Conservation (phyloP, 1,140 invertebrate genomes). For the Drosophila nigromelanica region DNA sequence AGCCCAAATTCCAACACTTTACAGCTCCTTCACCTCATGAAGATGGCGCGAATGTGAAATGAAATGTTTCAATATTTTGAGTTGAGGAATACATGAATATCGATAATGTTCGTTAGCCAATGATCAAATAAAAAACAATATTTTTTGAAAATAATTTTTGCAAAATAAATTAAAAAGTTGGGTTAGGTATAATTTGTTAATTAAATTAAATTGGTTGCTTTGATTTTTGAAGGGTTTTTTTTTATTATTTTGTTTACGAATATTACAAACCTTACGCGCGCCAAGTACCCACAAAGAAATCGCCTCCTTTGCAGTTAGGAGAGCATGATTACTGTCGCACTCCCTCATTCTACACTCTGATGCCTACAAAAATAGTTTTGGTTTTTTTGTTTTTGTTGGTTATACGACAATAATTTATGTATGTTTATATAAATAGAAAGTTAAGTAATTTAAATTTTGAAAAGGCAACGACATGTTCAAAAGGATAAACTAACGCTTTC, state of each 20-base stretch:
- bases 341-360: constrained; percentile 83
- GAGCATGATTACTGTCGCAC: constrained; percentile 87
- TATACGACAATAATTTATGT: constrained; percentile 57
- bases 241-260: constrained; percentile 47
- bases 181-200: constrained; percentile 28
- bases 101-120: constrained; percentile 73
- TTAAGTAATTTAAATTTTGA: constrained; percentile 17
- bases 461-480: constrained; percentile 3
- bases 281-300: constrained; percentile 95
- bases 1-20: not conserved
- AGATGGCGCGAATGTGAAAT: constrained; percentile 57
- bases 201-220: constrained; percentile 10
- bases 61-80: constrained; percentile 38
- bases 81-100: constrained; percentile 38
- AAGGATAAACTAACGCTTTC: not conserved
- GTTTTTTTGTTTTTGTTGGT: constrained; percentile 41
- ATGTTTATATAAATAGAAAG: constrained; percentile 26
- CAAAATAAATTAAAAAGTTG: constrained; percentile 47
- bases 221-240: constrained; percentile 16
- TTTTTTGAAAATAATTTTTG: constrained; percentile 28
- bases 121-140: constrained; percentile 51
- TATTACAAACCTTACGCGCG: constrained; percentile 92
- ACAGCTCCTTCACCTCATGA: constrained; percentile 41
- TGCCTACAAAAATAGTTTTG: constrained; percentile 83
- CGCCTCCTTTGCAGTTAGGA: constrained; percentile 94